phyloP scores from a whole-genome alignment of 2,113 vertebrate species.

The Gnathonemus echidnorhynchus region DNA sequence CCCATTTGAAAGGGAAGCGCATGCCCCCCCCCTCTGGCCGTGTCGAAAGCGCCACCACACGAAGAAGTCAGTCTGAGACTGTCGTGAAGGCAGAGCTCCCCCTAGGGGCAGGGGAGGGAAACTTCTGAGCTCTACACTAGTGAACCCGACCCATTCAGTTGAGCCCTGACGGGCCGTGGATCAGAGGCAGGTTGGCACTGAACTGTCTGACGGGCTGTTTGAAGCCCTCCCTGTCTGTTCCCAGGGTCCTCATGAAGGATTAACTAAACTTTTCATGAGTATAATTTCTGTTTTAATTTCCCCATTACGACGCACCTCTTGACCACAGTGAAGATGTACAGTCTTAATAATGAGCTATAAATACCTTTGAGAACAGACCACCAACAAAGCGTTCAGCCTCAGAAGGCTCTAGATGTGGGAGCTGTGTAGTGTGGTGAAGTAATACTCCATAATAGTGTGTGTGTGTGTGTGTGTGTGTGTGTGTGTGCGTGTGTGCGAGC shows the following conservation, averaged over 20 bases:
- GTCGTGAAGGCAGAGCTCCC: background rate
- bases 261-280: background rate
- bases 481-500: background rate
- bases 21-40: background rate
- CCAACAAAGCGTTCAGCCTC: background rate
- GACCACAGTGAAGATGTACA: background rate
- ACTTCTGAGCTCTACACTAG: background rate
- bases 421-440: background rate
- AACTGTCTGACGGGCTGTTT: background rate
- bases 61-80: background rate
- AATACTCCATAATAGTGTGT: background rate
- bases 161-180: background rate
- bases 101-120: background rate
- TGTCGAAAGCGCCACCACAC: background rate
- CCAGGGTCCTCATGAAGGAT: background rate
- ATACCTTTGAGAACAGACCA: background rate
- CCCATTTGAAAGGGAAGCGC: background rate
- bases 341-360: background rate
- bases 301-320: background rate
- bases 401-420: background rate
- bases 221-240: background rate
- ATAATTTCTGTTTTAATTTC: background rate
- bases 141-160: background rate
- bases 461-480: background rate
- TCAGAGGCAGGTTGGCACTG: background rate